Conservation (phyloP, 2,113 vertebrate species). For the Trochalopteron elliotii region DNA sequence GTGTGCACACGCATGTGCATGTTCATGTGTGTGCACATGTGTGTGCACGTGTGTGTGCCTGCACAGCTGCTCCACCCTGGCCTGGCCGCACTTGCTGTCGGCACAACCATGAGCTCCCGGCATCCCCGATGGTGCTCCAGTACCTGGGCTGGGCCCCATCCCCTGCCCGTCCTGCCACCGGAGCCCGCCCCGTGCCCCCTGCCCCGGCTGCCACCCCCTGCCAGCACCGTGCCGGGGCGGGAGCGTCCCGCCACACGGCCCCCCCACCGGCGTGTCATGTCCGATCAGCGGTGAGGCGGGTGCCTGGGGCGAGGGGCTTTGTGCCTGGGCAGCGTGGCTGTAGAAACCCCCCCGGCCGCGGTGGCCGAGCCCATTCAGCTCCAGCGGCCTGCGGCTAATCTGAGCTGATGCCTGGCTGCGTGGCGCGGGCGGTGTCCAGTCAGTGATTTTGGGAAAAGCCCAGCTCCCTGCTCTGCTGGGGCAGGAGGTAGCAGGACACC, state of each 20-base stretch:
- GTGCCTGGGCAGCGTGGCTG: not conserved
- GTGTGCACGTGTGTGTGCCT: not conserved
- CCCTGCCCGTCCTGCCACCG: not conserved
- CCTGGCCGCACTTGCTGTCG: not conserved
- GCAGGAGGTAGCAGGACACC: fast-evolving
- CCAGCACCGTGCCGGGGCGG: not conserved
- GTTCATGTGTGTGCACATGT: not conserved
- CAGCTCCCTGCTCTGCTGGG: not conserved
- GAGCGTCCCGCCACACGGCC: not conserved
- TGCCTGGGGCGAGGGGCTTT: not conserved
- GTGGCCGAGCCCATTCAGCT: not conserved
- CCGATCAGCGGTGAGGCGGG: not conserved
- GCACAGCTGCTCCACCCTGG: not conserved
- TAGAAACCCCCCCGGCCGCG: not conserved
- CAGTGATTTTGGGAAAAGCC: not conserved
- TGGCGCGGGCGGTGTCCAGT: not conserved
- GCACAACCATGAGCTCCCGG: not conserved
- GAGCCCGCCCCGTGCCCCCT: not conserved
- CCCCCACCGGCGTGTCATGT: not conserved
- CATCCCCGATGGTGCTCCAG: not conserved
- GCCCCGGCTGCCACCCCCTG: not conserved
- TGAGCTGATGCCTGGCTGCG: not conserved
- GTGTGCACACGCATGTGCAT: not conserved
- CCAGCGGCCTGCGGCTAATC: slow-evolving; percentile 44
- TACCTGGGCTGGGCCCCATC: not conserved